Conservation (phyloP, 2,797 vertebrate species). For the Falco berigora region DNA sequence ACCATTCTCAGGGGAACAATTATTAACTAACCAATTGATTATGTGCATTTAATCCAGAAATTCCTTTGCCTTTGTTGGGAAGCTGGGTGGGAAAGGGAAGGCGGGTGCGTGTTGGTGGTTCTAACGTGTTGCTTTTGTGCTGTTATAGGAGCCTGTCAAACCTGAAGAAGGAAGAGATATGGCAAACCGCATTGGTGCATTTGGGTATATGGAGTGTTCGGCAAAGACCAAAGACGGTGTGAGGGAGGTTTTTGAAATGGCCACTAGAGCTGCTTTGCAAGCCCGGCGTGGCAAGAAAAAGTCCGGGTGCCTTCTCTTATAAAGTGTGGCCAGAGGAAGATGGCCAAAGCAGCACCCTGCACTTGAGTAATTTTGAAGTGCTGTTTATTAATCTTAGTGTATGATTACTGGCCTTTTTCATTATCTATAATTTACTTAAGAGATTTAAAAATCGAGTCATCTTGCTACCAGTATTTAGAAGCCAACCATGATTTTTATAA, state of each 20-base stretch:
- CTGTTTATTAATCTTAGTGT: conserved; percentile 88
- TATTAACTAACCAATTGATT: neutral
- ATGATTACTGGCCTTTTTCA: conserved; percentile 82
- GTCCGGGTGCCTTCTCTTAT: conserved; percentile 93
- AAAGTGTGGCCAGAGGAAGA: conserved; percentile 74
- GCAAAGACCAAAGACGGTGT: conserved; percentile 99
- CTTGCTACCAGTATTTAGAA: conserved; percentile 96
- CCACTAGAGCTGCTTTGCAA: conserved; percentile 97
- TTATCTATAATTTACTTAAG: conserved; percentile 84
- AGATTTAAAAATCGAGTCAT: conserved; percentile 80
- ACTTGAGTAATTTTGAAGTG: conserved; percentile 79
- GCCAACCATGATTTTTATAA: conserved; percentile 79
- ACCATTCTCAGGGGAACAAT: neutral
- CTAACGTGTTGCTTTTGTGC: conserved; percentile 5
- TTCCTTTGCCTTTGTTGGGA: neutral
- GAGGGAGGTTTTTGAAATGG: conserved; percentile 98
- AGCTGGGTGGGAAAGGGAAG: neutral
- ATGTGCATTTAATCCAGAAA: neutral
- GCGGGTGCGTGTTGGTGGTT: fast-evolving
- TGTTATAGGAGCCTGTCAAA: conserved; percentile 90
- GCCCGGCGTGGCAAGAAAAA: conserved; percentile 92
- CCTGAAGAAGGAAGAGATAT: conserved; percentile 95
- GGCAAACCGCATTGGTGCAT: conserved; percentile 91
- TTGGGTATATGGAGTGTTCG: conserved; percentile 98
- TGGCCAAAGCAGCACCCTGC: conserved; percentile 77